These are phyloP conservation scores for Anastrepha obliqua DNA, from an alignment of 1,140 invertebrate genomes.

Conservation along the genomic window DNA sequence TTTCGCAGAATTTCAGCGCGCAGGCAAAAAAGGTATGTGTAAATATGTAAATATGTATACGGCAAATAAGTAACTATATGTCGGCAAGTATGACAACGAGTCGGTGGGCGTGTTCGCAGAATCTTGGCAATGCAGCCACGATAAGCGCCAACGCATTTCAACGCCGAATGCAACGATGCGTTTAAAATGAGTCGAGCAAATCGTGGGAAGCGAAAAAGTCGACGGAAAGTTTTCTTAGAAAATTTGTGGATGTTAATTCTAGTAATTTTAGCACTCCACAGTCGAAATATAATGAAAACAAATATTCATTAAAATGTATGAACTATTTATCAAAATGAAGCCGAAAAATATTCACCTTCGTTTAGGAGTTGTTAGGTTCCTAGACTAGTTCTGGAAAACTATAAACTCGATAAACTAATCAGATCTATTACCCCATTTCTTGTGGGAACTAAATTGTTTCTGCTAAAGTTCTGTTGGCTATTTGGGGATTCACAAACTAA, in stretches of 20 bases:
- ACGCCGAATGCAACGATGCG: background rate
- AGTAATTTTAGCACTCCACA: background rate
- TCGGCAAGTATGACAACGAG: background rate
- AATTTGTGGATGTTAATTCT: background rate
- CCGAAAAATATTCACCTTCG: too few species aligned
- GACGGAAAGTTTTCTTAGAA: background rate
- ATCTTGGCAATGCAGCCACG: background rate
- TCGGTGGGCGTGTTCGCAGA: slow-evolving; percentile 25
- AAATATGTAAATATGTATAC: background rate
- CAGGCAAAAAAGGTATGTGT: background rate
- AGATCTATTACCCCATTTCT: too few species aligned
- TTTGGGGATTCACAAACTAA: too few species aligned
- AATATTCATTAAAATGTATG: too few species aligned
- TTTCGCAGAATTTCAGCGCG: slow-evolving; percentile 9
- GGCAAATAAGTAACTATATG: too few species aligned
- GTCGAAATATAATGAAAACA: too few species aligned
- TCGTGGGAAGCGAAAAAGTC: background rate
- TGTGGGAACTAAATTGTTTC: too few species aligned
- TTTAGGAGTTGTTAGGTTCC: too few species aligned
- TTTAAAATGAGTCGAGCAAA: background rate
- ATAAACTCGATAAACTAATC: too few species aligned
- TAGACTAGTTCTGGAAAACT: too few species aligned
- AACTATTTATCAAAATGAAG: too few species aligned
- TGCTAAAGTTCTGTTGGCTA: too few species aligned
- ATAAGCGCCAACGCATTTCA: background rate